These are phyloP conservation scores for Acomys russatus DNA, from an alignment of 2,797 vertebrate genomes.

Conservation along the genomic window DNA sequence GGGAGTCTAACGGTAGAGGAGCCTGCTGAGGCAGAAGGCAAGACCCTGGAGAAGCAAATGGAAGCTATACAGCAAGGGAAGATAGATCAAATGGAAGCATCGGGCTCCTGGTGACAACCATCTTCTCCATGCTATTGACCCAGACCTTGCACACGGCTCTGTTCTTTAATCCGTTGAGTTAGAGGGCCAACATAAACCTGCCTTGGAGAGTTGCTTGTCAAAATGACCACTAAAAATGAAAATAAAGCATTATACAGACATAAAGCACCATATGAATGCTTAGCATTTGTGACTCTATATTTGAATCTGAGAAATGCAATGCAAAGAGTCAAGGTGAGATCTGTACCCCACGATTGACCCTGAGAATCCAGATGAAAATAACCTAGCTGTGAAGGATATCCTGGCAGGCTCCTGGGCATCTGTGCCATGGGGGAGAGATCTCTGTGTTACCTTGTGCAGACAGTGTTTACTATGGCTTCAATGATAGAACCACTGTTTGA, in stretches of 20 bases:
- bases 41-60: neutral
- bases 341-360: neutral
- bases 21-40: neutral
- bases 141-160: neutral
- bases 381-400: slow-evolving; percentile 12
- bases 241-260: slow-evolving; percentile 34
- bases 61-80: neutral
- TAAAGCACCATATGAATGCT: slow-evolving; percentile 63
- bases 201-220: slow-evolving; percentile 47
- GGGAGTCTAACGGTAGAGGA: neutral
- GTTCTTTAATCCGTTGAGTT: neutral
- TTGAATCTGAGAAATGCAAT: slow-evolving; percentile 25
- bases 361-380: neutral
- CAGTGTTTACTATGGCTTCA: neutral
- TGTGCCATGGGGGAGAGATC: neutral
- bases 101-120: neutral
- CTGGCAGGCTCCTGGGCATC: neutral
- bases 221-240: slow-evolving; percentile 68
- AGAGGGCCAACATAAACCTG: neutral
- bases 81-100: neutral
- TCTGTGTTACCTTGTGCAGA: neutral
- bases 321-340: neutral
- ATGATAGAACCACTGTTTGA: neutral
- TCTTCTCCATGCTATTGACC: neutral
- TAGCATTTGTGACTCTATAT: slow-evolving; percentile 16